Percentiles rank a stretch among this genome's conserved stretches.
Evolutionary conservation across 1,140 invertebrate species (phyloP).

Genomic region (Apis cerana): DNA sequence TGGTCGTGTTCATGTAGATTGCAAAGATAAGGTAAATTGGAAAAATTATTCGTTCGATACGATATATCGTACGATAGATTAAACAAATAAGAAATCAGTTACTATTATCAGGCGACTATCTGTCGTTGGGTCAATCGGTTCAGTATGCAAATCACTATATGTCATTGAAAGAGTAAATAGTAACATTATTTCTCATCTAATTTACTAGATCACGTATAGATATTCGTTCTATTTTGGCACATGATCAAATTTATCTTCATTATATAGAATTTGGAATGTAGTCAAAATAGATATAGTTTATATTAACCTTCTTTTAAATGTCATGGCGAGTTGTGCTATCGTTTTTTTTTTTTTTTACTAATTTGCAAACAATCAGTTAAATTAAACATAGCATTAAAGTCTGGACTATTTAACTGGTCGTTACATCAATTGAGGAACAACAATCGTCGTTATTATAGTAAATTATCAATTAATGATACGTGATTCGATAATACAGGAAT

Average conservation of each 20-base stretch:
- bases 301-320: not conserved
- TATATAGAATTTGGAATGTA: conserved; percentile 31
- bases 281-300: conserved; percentile 3
- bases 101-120: conserved; percentile 25
- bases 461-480: conserved; percentile 11
- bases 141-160: conserved; percentile 47
- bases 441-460: conserved; percentile 3
- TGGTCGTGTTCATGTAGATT: conserved; percentile 96
- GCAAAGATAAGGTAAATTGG: conserved; percentile 90
- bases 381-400: conserved; percentile 20
- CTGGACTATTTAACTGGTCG: not conserved
- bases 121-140: conserved; percentile 32
- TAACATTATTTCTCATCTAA: conserved; percentile 40
- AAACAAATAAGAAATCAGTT: not conserved
- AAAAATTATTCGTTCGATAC: not conserved
- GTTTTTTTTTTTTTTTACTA: not conserved
- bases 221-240: conserved; percentile 44
- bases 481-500: not conserved
- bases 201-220: conserved; percentile 56
- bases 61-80: not conserved
- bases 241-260: not conserved
- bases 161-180: conserved; percentile 18
- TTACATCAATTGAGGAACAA: conserved; percentile 29
- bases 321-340: not conserved
- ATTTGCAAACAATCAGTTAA: conserved; percentile 15